phyloP scores from a whole-genome alignment of 2,888 invertebrate genomes.

The Peribatodes rhomboidaria region DNA sequence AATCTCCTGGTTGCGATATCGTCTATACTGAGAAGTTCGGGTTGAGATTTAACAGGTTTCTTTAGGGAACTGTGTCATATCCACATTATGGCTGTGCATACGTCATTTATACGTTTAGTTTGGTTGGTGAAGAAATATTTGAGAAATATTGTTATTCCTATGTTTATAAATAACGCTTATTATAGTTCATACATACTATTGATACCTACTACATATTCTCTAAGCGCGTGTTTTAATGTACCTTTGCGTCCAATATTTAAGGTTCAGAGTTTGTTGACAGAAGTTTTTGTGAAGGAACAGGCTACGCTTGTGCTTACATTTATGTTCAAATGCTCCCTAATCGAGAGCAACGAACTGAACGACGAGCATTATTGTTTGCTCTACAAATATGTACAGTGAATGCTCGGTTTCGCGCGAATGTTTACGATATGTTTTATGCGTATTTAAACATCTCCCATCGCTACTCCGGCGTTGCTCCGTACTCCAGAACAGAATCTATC shows the following conservation, averaged over 20 bases:
- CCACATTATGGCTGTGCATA: slow-evolving; percentile 2
- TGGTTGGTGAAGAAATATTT: background rate
- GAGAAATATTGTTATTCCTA: background rate
- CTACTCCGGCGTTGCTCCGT: background rate
- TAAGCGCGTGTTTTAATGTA: too few species aligned
- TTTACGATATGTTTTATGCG: slow-evolving; percentile 14
- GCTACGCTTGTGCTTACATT: slow-evolving; percentile 7
- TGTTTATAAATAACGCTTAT: too few species aligned
- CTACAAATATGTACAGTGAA: slow-evolving; percentile 11
- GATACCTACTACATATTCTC: too few species aligned
- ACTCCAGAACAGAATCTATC: background rate
- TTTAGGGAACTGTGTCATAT: slow-evolving; percentile 35
- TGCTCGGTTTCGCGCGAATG: slow-evolving; percentile 19
- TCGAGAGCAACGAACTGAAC: slow-evolving; percentile 23
- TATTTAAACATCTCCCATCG: slow-evolving; percentile 8
- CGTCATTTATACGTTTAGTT: background rate
- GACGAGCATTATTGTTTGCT: slow-evolving; percentile 15
- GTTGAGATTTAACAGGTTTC: slow-evolving; percentile 43
- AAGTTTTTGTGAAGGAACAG: background rate
- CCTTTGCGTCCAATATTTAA: background rate
- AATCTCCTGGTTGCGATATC: slow-evolving; percentile 25
- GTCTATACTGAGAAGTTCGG: slow-evolving; percentile 40
- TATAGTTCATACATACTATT: too few species aligned
- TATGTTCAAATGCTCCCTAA: slow-evolving; percentile 13
- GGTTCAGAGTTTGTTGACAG: background rate